Base-by-base conservation (phyloP, 2,797 vertebrate species). In the Phataginus tetradactyla region DNA sequence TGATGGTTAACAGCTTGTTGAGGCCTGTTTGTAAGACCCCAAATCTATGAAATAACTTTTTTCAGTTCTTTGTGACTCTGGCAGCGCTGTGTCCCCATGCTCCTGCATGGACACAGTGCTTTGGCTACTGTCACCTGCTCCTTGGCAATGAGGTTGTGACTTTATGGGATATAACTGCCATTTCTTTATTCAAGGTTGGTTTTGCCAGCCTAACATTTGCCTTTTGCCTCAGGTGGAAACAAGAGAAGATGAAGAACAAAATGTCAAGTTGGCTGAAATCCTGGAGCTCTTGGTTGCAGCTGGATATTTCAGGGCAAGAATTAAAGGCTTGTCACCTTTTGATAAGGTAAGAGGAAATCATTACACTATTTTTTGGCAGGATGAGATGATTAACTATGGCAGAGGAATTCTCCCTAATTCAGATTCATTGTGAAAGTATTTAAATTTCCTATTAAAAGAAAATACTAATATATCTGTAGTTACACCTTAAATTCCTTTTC, bases 171-270 rank as follows among this genome's bases (percentile, higher is more conserved):
- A 17, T 14, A 39, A 2, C 79, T 91, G 0, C 4, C 75, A 34
- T 84, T 85, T 27, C 25, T 89, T 90, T 85, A 90, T 71, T 79
- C 15, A 53, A 23, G 61, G 64, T 75, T 93, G 39, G 27, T 85
- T 89, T 95, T 91, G 68, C 25, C n/a, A 80, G 23, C 51, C 42
- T 79, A 32, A 88, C 37, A 37, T 63, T 66, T 39, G 29, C 18
- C 3, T 97, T 94, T 81, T 74, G 1, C 92, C 95, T 81, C 68
- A 99, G 99, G 99, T 99, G 96, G 99, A 99, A 98, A 99, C 99
- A 27, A 98, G 99, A 95, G 99, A 99, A 98, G 99, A 99, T 98
- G 99, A 99, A 95, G 99, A 99, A 77, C 99, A 99, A 98, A 99
- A 98, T 90, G 92, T 99, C 72, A 99, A 99, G 95, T 96, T 99